These are phyloP conservation scores for Petrocephalus schoutedeni DNA, from an alignment of 2,797 vertebrate species.

Conservation along the genomic window DNA sequence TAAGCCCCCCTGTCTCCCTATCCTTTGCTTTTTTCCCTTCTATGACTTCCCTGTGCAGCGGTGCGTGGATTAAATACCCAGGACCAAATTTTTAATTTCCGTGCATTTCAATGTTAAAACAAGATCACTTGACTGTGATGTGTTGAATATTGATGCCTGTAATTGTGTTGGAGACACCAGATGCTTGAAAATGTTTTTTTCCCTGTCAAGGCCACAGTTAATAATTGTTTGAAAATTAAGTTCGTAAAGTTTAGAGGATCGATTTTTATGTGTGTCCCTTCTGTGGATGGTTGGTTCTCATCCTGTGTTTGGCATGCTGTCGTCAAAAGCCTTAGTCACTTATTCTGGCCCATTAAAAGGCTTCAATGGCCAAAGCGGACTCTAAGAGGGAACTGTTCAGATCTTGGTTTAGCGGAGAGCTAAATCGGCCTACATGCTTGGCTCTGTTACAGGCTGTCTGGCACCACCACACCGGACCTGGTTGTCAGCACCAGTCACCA, in stretches of 20 bases:
- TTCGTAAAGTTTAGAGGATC: conserved; percentile 68
- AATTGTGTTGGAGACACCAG: conserved; percentile 54
- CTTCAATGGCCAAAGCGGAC: conserved; percentile 13
- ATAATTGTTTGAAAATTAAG: conserved; percentile 65
- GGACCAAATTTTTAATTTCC: conserved; percentile 57
- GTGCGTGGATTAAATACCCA: conserved; percentile 54
- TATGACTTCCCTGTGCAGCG: conserved; percentile 48
- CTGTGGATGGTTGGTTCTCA: conserved; percentile 28
- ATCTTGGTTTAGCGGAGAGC: conserved; percentile 39
- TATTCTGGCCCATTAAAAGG: conserved; percentile 39
- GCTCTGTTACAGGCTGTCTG: conserved; percentile 74
- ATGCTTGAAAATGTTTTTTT: conserved; percentile 52
- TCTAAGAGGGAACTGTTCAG: neutral
- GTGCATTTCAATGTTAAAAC: conserved; percentile 52
- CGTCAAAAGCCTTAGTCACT: conserved; percentile 20
- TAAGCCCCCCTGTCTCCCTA: conserved; percentile 61
- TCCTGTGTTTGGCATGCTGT: neutral
- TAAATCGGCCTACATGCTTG: conserved; percentile 13
- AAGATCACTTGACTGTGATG: conserved; percentile 46
- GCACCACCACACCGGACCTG: conserved; percentile 87
- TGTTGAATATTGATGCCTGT: conserved; percentile 50
- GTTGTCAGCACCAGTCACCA: conserved; percentile 95
- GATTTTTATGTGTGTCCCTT: conserved; percentile 49
- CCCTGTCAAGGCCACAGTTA: conserved; percentile 52
- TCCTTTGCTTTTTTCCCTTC: neutral